phyloP scores from a whole-genome alignment of 2,113 vertebrate species.

The Mesocricetus auratus region DNA sequence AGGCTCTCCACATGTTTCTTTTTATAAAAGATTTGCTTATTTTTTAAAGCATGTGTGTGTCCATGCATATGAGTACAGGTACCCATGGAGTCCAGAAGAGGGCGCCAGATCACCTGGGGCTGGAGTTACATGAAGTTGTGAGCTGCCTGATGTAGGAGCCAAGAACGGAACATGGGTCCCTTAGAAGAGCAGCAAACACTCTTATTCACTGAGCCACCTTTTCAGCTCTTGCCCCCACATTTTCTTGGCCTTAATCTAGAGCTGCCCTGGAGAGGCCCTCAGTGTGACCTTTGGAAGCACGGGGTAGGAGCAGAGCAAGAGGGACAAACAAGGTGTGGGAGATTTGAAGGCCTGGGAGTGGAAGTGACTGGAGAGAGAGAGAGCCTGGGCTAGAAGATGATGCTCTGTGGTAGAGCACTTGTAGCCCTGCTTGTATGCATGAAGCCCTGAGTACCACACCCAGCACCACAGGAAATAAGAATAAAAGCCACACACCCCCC shows the following conservation, averaged over 20 bases:
- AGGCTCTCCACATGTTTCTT: rapidly evolving
- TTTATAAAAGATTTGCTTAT: background rate
- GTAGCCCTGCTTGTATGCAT: background rate
- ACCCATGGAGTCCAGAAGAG: background rate
- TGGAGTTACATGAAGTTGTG: background rate
- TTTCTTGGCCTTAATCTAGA: background rate
- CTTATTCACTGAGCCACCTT: background rate
- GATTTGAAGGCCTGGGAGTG: rapidly evolving
- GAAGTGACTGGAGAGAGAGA: background rate
- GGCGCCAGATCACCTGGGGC: background rate
- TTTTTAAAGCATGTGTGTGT: background rate
- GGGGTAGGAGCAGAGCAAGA: background rate
- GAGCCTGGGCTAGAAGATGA: too few species aligned
- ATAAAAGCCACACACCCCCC: background rate
- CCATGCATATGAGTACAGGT: background rate
- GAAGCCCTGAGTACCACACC: background rate
- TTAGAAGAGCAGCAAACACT: background rate
- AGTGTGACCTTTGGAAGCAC: background rate
- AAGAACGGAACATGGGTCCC: background rate
- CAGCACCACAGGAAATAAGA: background rate
- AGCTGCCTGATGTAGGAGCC: background rate
- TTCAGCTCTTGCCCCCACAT: background rate
- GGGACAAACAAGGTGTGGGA: background rate
- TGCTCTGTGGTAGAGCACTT: background rate
- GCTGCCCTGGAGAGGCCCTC: rapidly evolving